phyloP scores from a whole-genome alignment of 2,888 invertebrate species.

The Thecocarcelia acutangulata region DNA sequence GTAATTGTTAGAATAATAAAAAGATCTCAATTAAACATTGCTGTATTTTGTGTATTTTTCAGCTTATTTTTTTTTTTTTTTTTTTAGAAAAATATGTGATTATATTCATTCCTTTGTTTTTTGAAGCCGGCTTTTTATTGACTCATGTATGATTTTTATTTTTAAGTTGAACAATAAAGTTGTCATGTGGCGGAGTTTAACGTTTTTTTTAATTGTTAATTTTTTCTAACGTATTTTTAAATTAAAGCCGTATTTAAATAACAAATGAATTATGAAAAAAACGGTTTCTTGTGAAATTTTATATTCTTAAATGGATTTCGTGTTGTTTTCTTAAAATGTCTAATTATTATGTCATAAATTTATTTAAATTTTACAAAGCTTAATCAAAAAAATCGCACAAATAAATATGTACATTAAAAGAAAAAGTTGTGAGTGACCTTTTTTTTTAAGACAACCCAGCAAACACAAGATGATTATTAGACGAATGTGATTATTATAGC shows the following conservation, averaged over 20 bases:
- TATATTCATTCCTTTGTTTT: slow-evolving; percentile 5
- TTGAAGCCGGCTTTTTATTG: slow-evolving; percentile 22
- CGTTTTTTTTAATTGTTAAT: not conserved
- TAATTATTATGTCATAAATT: too few species aligned
- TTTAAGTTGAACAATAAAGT: slow-evolving; percentile 7
- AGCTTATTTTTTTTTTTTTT: not conserved
- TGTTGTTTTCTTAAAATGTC: too few species aligned
- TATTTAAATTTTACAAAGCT: too few species aligned
- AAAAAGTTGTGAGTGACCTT: too few species aligned
- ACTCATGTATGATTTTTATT: slow-evolving; percentile 1
- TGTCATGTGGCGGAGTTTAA: slow-evolving; percentile 3
- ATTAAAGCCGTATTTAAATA: slow-evolving; percentile 26
- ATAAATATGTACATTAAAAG: too few species aligned
- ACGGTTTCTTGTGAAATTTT: not conserved
- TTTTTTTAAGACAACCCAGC: too few species aligned
- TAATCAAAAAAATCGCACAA: too few species aligned
- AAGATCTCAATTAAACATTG: slow-evolving; percentile 38
- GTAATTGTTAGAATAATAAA: slow-evolving; percentile 40
- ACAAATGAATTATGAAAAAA: not conserved
- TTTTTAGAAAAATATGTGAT: not conserved
- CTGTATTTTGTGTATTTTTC: not conserved
- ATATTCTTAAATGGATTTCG: too few species aligned
- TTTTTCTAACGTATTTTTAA: slow-evolving; percentile 5
- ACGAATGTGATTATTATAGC: too few species aligned
- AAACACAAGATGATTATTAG: too few species aligned